Base-by-base conservation (phyloP, 2,113 vertebrate species). In the Centrocercus urophasianus region DNA sequence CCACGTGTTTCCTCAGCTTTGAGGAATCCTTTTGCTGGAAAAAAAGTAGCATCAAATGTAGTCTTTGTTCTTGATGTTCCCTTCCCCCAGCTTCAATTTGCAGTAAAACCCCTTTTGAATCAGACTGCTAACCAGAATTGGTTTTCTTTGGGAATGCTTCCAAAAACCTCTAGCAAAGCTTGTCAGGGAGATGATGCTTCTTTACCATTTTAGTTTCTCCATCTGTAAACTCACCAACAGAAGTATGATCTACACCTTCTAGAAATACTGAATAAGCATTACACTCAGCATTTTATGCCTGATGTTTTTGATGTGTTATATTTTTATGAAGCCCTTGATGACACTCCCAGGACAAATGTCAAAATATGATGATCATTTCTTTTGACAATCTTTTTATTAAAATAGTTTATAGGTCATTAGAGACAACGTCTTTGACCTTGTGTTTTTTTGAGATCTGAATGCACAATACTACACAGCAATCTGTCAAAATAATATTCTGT, bases 331-430 rank as follows among this genome's bases (percentile, higher is more conserved):
- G 42, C 20, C 22, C 27, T 82, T 67, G 32, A 90, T 93, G 80
- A 54, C 52, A 79, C 16, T 94, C 93, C 83, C 91, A 96, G 90
- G 91, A 94, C 77, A 95, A 92, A 60, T 77, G 77, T 95, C 90
- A 93, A 93, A 89, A 73, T 74, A 50, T 81, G 88, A 97, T 96
- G 91, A 74, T 88, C 60, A 91, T 95, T 96, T 94, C 64, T 96
- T 97, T 93, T 93, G 92, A 96, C 90, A 96, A 60, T 88, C 90
- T 52, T 89, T 78, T 90, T 96, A 79, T 64, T 97, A 94, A 95
- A 96, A 96, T 47, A 72, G 8, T 85, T 71, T 42, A 91, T 60
- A 71, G 24, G 52, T 40, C 78, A 78, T 85, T 65, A 61, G 40
- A 88, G 65, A 40, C 28, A 76, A 21, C 91, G 52, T 85, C 84